Conservation (phyloP, 1,140 invertebrate species). For the Macrobrachium rosenbergii region DNA sequence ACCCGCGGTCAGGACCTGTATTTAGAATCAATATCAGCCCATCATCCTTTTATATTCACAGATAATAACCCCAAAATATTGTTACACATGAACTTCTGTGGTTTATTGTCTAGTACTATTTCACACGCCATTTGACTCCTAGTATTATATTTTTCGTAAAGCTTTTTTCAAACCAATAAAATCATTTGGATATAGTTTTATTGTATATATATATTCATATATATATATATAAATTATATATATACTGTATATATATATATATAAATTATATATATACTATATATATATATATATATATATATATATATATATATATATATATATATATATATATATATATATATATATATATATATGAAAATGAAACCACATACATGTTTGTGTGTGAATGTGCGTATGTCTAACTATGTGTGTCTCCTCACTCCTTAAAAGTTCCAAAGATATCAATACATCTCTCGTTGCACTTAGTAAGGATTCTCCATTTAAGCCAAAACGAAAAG, state of each 20-base stretch:
- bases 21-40: no score
- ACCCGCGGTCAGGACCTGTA: no score
- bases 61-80: no score
- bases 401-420: no score
- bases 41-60: no score
- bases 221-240: constrained; percentile 11
- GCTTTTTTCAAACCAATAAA: not conserved
- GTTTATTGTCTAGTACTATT: no score
- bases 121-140: no score
- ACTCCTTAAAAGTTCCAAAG: not conserved
- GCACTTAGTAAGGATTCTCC: not conserved
- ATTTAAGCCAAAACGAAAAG: not conserved
- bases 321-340: constrained; percentile 41
- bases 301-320: constrained; percentile 41
- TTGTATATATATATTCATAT: not conserved
- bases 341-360: not conserved
- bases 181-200: not conserved
- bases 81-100: no score
- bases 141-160: no score
- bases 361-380: no score
- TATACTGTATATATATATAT: constrained; percentile 5
- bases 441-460: not conserved
- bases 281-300: constrained; percentile 20
- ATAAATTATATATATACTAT: constrained; percentile 1
- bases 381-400: no score